These are phyloP conservation scores for Esperia sulphurella DNA, from an alignment of 2,888 invertebrate genomes.

Conservation along the genomic window DNA sequence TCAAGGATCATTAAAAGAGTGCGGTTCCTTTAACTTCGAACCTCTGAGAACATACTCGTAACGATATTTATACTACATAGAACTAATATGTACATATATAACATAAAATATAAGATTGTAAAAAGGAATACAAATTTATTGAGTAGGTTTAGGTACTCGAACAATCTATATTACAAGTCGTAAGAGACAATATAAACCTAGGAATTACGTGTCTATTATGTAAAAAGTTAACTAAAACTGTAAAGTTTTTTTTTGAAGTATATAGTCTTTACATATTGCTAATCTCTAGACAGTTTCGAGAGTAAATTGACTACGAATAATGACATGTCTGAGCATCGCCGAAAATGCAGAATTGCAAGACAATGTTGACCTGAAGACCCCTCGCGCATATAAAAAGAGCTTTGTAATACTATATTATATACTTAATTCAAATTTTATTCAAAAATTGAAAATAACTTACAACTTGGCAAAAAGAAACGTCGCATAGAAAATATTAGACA, in stretches of 20 bases:
- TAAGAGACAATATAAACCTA: constrained; percentile 8
- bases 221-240: constrained; percentile 20
- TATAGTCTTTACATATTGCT: constrained; percentile 19
- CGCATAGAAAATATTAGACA: too few relatives aligned
- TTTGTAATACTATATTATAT: too few relatives aligned
- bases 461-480: too few relatives aligned
- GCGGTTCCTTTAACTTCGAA: background rate
- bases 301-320: constrained; percentile 68
- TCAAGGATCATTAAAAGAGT: background rate
- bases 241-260: background rate
- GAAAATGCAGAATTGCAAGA: background rate
- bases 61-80: background rate
- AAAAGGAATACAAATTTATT: constrained; percentile 4
- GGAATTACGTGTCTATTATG: constrained; percentile 17
- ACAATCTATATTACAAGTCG: background rate
- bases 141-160: constrained; percentile 25
- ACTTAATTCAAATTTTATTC: too few relatives aligned
- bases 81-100: constrained; percentile 9
- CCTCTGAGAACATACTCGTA: background rate
- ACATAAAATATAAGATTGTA: background rate
- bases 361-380: background rate
- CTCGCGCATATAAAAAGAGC: too few relatives aligned
- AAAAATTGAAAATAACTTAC: too few relatives aligned
- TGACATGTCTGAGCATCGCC: constrained; percentile 29
- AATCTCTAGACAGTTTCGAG: constrained; percentile 54